Evolutionary conservation across 2,797 vertebrate species (phyloP).

Genomic region (Acomys russatus): DNA sequence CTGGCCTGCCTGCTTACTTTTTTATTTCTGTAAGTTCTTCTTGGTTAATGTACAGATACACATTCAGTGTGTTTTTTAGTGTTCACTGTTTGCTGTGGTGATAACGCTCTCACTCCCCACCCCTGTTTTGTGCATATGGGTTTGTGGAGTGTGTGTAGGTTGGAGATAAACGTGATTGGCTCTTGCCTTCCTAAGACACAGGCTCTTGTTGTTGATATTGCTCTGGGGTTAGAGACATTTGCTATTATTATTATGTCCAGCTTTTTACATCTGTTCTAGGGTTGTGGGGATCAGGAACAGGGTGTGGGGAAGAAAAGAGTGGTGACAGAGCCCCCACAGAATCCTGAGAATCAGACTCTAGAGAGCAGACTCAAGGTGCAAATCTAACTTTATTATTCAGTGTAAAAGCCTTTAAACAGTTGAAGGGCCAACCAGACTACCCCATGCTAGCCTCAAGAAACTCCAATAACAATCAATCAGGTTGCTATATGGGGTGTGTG

Average conservation of each 20-base stretch:
- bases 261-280: not conserved
- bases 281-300: too few relatives aligned
- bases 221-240: not conserved
- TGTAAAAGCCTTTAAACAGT: too few relatives aligned
- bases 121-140: not conserved
- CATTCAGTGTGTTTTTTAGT: not conserved
- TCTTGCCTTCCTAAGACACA: not conserved
- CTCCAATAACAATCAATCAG: too few relatives aligned
- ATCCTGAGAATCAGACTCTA: too few relatives aligned
- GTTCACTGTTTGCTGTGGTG: not conserved
- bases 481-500: too few relatives aligned
- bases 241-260: not conserved
- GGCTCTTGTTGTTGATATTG: not conserved
- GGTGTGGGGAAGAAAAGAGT: too few relatives aligned
- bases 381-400: too few relatives aligned
- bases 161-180: not conserved
- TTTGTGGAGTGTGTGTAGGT: not conserved
- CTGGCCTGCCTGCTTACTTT: not conserved
- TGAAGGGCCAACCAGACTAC: too few relatives aligned
- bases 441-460: too few relatives aligned
- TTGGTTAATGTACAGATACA: not conserved
- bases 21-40: not conserved
- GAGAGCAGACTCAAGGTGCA: too few relatives aligned
- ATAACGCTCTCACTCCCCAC: too few relatives aligned
- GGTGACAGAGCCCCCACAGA: too few relatives aligned